Evolutionary conservation across 1,140 invertebrate genomes (phyloP), one percentile per base, ranked within the genome.

Genomic region (Trialeurodes vaporariorum): DNA sequence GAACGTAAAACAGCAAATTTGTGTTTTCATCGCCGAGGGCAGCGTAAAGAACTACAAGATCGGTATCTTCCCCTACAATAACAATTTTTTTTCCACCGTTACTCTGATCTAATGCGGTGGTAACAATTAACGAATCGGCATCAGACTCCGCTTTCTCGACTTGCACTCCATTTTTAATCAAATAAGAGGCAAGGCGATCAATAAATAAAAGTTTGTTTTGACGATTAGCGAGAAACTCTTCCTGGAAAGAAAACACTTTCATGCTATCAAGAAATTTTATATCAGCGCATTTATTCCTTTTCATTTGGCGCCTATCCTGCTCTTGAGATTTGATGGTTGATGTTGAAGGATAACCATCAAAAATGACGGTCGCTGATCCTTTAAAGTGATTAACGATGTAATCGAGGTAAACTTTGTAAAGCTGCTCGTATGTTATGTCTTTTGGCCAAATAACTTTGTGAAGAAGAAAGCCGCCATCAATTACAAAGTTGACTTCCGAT

Each of bases 381-480:
- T 58, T 59, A 59, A 66, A 71, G 66, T 70, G 12, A 68, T 65
- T 69, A 24, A 40, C 21, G 11, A 71, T 63, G 62, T 73, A 74
- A 61, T 40, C 13, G 22, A 71, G n/a, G 58, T 74, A 74, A 26
- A 25, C 59, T 13, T 66, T 12, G 12, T n/a, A 34, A 61, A 73
- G 70, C 1, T 60, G 27, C 2, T 61, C 26, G 11, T 69, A 68
- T 21, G 66, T 71, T 27, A 62, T 26, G 34, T 71, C 59, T 58
- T 65, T 40, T 1, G 69, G 25, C 72, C 72, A 74, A 1, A 70
- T 60, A 27, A 73, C 66, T 61, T 24, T 65, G 58, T 73, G 71
- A n/a, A 75, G 40, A 2, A 73, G 63, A 58, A 69, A 73, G 25
- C 72, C 72, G 24, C 72, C 70, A 65, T 74, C 70, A 21, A 72